A percentile compares a stretch with the other conserved stretches of the same genome.
Evolutionary conservation across 1,140 invertebrate species (phyloP).

Genomic region (Diuraphis noxia): DNA sequence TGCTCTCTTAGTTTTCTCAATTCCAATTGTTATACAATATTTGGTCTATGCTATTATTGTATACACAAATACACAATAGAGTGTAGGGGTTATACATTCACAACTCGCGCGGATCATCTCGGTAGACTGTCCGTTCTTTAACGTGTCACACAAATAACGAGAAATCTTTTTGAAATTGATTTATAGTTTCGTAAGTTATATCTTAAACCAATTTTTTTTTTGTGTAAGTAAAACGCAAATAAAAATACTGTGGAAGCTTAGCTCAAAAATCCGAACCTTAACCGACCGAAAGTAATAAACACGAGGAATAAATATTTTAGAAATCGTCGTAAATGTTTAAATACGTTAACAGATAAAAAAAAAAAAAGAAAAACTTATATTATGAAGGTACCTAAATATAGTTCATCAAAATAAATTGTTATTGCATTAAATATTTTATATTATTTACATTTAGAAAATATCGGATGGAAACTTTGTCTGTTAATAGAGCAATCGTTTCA

Average conservation of each 20-base stretch:
- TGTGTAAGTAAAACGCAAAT: background rate
- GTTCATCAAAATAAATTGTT: background rate
- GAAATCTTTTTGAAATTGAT: background rate
- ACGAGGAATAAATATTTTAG: background rate
- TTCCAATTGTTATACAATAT: background rate
- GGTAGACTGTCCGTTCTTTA: background rate
- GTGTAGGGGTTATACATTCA: background rate
- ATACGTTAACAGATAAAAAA: background rate
- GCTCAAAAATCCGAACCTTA: background rate
- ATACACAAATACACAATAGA: too few relatives aligned
- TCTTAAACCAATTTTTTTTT: background rate
- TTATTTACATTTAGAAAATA: background rate
- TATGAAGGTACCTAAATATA: background rate
- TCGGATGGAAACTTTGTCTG: background rate
- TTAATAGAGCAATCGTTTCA: background rate
- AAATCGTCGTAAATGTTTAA: background rate
- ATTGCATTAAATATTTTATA: background rate
- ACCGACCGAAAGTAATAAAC: background rate
- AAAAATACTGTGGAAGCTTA: background rate
- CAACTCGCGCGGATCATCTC: background rate
- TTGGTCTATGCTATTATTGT: conserved; percentile 17
- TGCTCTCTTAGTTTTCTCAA: background rate
- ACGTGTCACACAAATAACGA: background rate
- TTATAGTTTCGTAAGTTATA: background rate
- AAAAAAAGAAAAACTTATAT: too few relatives aligned